These are phyloP conservation scores for Notolepis coatsorum DNA, from an alignment of 2,797 vertebrate genomes.

Conservation along the genomic window DNA sequence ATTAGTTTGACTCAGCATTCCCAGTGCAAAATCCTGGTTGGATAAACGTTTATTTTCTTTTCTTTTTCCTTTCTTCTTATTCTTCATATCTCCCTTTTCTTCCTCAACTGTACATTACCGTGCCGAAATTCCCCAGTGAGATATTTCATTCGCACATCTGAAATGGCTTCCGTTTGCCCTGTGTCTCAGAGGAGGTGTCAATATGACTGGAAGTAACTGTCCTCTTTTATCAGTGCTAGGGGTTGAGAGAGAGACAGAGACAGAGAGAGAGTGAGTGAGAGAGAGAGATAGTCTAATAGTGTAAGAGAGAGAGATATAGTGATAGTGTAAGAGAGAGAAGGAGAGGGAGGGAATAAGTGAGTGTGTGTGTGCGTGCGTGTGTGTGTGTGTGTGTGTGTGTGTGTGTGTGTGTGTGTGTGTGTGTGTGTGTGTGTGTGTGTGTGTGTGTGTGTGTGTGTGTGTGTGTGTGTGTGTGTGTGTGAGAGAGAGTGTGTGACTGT, in stretches of 20 bases:
- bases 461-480: conserved; percentile 10
- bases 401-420: conserved; percentile 13
- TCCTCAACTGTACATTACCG: conserved; percentile 9
- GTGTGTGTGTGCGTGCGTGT: conserved; percentile 31
- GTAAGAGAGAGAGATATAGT: neutral
- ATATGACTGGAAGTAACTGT: conserved; percentile 17
- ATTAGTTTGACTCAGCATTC: conserved; percentile 38
- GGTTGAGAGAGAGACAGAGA: neutral
- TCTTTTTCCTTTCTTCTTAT: conserved; percentile 1
- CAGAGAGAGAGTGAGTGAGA: conserved; percentile 54
- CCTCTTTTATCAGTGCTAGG: conserved; percentile 42
- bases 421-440: conserved; percentile 28
- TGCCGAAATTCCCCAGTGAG: conserved; percentile 20
- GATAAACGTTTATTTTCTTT: neutral
- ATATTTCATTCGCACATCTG: conserved; percentile 32
- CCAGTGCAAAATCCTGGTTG: neutral
- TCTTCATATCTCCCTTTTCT: no score
- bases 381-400: conserved; percentile 16
- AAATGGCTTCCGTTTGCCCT: conserved; percentile 42
- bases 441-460: conserved; percentile 31
- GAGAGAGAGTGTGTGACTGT: conserved; percentile 26
- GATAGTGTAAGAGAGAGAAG: neutral
- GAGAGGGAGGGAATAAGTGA: conserved; percentile 21
- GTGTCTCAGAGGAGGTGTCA: conserved; percentile 39
- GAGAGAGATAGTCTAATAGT: neutral